phyloP scores from a whole-genome alignment of 2,113 vertebrate species.

The Aspidoscelis tigris region DNA sequence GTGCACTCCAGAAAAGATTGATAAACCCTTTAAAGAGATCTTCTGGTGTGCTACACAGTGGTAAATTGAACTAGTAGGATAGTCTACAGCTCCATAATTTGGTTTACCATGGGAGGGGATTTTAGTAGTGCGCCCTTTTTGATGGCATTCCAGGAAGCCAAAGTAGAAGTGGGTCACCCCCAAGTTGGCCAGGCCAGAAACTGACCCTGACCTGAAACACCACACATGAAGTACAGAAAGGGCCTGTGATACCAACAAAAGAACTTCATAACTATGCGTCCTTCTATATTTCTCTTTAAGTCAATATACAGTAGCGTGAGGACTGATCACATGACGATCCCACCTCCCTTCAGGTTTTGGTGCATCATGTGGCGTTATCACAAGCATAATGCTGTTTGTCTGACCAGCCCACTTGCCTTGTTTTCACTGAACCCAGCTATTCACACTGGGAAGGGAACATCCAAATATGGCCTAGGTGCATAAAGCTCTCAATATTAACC shows the following conservation, averaged over 20 bases:
- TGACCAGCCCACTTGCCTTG: neutral
- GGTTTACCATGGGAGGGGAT: no score
- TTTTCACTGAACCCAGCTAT: neutral
- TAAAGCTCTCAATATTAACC: neutral
- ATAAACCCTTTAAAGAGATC: no score
- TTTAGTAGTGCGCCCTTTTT: no score
- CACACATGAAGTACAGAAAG: no score
- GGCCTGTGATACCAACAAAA: neutral
- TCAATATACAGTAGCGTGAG: neutral
- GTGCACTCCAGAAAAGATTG: no score
- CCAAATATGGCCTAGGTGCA: neutral
- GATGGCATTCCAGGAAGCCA: no score
- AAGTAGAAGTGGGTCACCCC: no score
- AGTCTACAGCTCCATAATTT: no score
- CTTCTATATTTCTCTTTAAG: neutral
- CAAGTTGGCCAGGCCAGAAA: no score
- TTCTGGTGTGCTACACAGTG: no score
- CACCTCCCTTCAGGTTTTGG: neutral
- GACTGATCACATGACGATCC: neutral
- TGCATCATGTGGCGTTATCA: neutral
- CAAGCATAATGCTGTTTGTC: neutral
- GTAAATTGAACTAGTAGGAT: no score
- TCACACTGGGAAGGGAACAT: neutral
- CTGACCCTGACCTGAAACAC: no score
- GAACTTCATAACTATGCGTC: neutral